Evolutionary conservation across 2,113 vertebrate genomes (phyloP), one percentile per base, ranked within the genome.

Genomic region (Scopus umbretta): DNA sequence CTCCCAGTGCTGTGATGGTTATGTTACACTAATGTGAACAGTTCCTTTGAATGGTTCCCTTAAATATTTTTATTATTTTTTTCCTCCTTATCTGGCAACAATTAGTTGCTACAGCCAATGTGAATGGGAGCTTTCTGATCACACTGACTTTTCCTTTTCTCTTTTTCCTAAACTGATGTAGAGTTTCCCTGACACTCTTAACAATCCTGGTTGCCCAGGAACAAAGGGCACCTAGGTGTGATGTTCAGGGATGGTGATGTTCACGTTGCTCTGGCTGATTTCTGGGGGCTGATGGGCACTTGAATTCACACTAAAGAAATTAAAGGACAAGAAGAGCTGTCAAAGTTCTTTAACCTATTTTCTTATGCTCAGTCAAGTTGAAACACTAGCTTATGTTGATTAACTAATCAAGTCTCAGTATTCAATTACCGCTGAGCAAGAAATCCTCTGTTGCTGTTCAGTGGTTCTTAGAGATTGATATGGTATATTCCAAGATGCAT

Each of bases 11-110:
- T 36, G 27, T 70, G 50, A 34, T 58, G 56, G 16, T 45, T 96
- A 88, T 83, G 13, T 96, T 91, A 53, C 83, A 34, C 29, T 63
- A 63, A 86, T 50, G 16, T 55, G 50, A 95, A 18, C 58, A n/a
- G 52, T 88, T 90, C 36, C 71, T 73, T 76, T 83, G 65, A 95
- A 80, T 4, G 10, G 16, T 75, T 94, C 38, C 36, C 47, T 74
- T 82, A 63, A 87, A 53, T 8, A 6, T 4, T 21, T 53, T 52
- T 50, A 3, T 26, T 50, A 36, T 23, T 27, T 71, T 53, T 29
- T 38, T 50, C 72, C 5, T 16, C 8, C 11, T 85, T 30, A 86
- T 90, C 56, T 88, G 52, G n/a, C 56, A 81, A 27, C 55, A 78
- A 9, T 50, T 71, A 65, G 18, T 92, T 71, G 13, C 29, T 76